Conservation (phyloP, 2,113 vertebrate species). For the Blennius ocellaris region DNA sequence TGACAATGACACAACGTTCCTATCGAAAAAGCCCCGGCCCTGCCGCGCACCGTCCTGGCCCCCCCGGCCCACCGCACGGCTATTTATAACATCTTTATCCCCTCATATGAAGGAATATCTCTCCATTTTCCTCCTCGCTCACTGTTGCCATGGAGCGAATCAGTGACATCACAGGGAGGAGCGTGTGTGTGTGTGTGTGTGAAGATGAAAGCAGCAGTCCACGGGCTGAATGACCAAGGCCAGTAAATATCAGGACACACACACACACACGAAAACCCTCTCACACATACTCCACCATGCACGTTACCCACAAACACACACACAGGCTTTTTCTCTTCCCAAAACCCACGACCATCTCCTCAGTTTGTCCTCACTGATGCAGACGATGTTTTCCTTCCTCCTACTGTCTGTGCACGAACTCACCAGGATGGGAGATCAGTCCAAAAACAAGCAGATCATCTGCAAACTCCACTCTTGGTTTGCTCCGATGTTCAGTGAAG, state of each 20-base stretch:
- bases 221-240: conserved; percentile 45
- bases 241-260: conserved; percentile 43
- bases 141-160: conserved; percentile 83
- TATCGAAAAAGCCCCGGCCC: conserved; percentile 14
- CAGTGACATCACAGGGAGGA: conserved; percentile 76
- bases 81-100: conserved; percentile 78
- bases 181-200: conserved; percentile 18
- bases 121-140: conserved; percentile 38
- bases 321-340: too few relatives aligned
- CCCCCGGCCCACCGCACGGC: conserved; percentile 30
- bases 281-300: not conserved
- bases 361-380: too few relatives aligned
- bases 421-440: too few relatives aligned
- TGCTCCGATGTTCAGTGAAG: too few relatives aligned
- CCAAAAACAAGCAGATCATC: too few relatives aligned
- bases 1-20: conserved; percentile 50
- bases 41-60: not conserved
- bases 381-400: too few relatives aligned
- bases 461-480: too few relatives aligned
- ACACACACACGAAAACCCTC: not conserved
- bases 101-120: conserved; percentile 64
- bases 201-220: conserved; percentile 63
- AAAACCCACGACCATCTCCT: too few relatives aligned
- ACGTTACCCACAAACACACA: not conserved
- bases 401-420: too few relatives aligned